Evolutionary conservation across 2,888 invertebrate genomes (phyloP).

Genomic region (Aelia acuminata): DNA sequence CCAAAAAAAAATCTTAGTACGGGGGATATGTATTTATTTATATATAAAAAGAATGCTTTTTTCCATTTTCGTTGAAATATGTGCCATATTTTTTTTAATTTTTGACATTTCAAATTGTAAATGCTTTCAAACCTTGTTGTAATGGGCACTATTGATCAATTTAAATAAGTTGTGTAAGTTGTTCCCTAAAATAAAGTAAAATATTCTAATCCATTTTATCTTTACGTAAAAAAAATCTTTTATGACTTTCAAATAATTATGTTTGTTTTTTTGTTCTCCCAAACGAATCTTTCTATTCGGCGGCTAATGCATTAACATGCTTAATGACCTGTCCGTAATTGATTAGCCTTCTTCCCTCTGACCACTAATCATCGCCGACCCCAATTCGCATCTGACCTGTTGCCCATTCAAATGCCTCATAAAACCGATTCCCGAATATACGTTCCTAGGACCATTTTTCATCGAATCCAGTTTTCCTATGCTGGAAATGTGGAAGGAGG

Average conservation of each 20-base stretch:
- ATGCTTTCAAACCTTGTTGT: too few species aligned
- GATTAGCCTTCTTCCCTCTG: neutral
- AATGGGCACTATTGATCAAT: too few species aligned
- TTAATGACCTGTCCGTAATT: neutral
- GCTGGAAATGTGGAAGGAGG: neutral
- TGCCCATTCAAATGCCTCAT: neutral
- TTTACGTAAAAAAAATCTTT: neutral
- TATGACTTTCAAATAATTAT: too few species aligned
- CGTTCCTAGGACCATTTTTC: neutral
- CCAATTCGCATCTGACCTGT: slow-evolving; percentile 10
- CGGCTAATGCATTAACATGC: neutral
- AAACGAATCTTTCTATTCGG: neutral
- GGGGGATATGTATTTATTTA: too few species aligned
- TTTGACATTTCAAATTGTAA: too few species aligned
- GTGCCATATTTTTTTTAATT: too few species aligned
- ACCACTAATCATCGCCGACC: neutral
- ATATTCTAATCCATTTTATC: too few species aligned
- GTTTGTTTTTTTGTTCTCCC: neutral
- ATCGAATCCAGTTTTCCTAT: neutral
- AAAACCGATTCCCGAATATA: neutral
- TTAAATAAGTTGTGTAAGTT: neutral
- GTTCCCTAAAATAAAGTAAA: neutral
- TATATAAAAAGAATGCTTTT: too few species aligned
- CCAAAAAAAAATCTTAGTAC: too few species aligned
- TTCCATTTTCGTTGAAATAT: too few species aligned